Evolutionary conservation across 2,113 vertebrate genomes (phyloP).

Genomic region (Tragelaphus scriptus): DNA sequence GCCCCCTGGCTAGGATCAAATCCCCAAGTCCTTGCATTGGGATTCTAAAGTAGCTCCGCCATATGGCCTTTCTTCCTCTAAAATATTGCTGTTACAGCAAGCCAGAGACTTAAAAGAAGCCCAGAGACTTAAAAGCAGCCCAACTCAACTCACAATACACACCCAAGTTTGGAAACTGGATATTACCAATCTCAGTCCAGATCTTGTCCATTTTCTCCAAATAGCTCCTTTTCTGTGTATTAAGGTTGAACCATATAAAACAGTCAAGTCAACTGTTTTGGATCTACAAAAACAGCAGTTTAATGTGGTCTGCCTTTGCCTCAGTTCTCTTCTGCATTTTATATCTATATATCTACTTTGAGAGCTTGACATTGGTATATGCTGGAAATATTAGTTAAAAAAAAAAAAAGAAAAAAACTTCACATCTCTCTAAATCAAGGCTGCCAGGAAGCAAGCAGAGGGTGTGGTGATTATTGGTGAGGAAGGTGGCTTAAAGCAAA

Average conservation of each 20-base stretch:
- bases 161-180: neutral
- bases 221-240: neutral
- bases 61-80: neutral
- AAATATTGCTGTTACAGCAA: neutral
- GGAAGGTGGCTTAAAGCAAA: neutral
- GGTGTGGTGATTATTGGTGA: neutral
- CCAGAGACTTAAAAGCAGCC: neutral
- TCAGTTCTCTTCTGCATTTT: neutral
- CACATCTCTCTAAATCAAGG: neutral
- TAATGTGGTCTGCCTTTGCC: neutral
- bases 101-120: neutral
- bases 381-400: neutral
- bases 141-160: neutral
- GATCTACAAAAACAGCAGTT: neutral
- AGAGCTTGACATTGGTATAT: neutral
- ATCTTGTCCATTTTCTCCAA: neutral
- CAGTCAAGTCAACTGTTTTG: neutral
- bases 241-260: neutral
- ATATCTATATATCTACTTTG: neutral
- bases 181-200: neutral
- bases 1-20: neutral
- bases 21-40: neutral
- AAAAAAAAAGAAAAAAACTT: neutral
- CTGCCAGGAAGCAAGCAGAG: slow-evolving; percentile 28
- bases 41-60: neutral